A percentile compares a stretch with the other conserved stretches of the same genome.
These are phyloP conservation scores for Leptopilina myrica DNA, from an alignment of 2,888 invertebrate genomes.

Conservation along the genomic window DNA sequence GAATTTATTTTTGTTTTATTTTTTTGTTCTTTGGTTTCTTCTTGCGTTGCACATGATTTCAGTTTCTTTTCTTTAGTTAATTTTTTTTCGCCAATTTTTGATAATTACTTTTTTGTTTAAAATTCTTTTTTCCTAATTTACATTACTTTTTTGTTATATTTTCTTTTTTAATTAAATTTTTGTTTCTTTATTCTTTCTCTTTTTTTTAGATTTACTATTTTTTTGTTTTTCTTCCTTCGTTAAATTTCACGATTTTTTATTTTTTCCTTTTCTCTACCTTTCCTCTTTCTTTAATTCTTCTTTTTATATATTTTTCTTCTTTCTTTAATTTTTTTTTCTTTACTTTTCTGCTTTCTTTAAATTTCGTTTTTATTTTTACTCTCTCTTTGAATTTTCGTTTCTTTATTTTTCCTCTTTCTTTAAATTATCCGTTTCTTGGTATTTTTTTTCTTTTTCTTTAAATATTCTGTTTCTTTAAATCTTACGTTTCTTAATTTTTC, in stretches of 20 bases:
- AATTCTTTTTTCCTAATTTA: conserved; percentile 26
- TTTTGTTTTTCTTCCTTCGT: too few species aligned
- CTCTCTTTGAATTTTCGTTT: conserved; percentile 46
- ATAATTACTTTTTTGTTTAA: neutral
- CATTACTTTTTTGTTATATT: neutral
- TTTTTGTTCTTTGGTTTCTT: neutral
- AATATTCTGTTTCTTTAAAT: neutral
- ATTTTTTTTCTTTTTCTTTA: neutral
- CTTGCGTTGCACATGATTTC: neutral
- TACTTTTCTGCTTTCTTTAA: conserved; percentile 50
- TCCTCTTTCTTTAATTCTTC: too few species aligned
- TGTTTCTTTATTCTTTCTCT: conserved; percentile 47
- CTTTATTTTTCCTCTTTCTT: conserved; percentile 45
- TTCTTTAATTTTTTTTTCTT: too few species aligned
- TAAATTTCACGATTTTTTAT: too few species aligned
- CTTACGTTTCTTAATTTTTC: neutral
- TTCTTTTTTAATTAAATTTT: conserved; percentile 21
- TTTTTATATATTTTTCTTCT: too few species aligned
- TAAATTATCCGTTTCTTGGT: conserved; percentile 41
- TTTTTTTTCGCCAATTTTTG: neutral
- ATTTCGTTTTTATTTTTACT: conserved; percentile 38
- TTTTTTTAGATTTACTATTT: conserved; percentile 51
- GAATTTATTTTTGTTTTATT: neutral
- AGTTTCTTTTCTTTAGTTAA: neutral
- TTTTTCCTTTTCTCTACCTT: too few species aligned